These are phyloP conservation scores for Villa cingulata DNA, from an alignment of 2,888 invertebrate species.

Conservation along the genomic window DNA sequence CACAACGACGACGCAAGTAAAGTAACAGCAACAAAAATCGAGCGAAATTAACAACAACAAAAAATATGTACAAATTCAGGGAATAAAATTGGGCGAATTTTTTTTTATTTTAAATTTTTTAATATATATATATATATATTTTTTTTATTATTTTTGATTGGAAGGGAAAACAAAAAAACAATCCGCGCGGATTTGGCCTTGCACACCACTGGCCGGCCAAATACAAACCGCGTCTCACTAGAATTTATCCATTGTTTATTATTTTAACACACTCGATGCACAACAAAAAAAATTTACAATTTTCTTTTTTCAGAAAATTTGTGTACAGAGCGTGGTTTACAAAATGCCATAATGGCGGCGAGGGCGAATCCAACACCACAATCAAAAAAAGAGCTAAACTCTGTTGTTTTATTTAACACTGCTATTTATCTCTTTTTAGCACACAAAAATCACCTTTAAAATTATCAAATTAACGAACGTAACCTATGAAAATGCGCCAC, in stretches of 20 bases:
- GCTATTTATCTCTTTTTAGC: not conserved
- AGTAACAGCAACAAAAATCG: not conserved
- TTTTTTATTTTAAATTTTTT: too few species aligned
- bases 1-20: slow-evolving; percentile 1
- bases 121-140: too few species aligned
- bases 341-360: slow-evolving; percentile 76
- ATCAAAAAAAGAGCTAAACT: not conserved
- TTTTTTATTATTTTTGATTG: not conserved
- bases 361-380: slow-evolving; percentile 33
- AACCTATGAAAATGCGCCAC: slow-evolving; percentile 17
- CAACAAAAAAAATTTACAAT: slow-evolving; percentile 44
- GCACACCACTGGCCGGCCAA: slow-evolving; percentile 53
- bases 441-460: not conserved
- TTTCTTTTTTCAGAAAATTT: slow-evolving; percentile 48
- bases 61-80: not conserved
- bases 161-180: slow-evolving; percentile 9
- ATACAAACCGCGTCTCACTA: slow-evolving; percentile 49
- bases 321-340: slow-evolving; percentile 56
- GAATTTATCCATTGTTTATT: slow-evolving; percentile 53
- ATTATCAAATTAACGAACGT: slow-evolving; percentile 12
- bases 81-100: not conserved
- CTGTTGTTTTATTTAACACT: not conserved
- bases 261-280: slow-evolving; percentile 52
- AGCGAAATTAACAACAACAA: slow-evolving; percentile 4
- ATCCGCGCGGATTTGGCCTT: slow-evolving; percentile 7